phyloP scores from a whole-genome alignment of 2,797 vertebrate species.

The Parauchenoglanis ngamensis region DNA sequence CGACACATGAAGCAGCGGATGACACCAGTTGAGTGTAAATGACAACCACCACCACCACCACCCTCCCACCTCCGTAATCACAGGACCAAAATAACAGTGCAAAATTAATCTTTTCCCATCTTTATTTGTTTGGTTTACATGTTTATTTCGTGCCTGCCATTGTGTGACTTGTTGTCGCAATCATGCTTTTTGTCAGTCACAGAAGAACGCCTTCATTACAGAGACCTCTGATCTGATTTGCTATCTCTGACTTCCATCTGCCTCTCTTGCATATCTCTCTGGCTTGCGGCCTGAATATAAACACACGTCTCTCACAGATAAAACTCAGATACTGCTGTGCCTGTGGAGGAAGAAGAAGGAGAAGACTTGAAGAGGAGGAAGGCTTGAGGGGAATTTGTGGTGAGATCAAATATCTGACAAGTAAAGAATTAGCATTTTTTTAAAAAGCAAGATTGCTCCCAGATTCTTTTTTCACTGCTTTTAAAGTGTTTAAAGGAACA shows the following conservation, averaged over 20 bases:
- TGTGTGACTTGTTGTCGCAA: slow-evolving; percentile 77
- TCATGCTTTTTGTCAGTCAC: slow-evolving; percentile 81
- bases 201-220: slow-evolving; percentile 72
- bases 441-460: slow-evolving; percentile 1
- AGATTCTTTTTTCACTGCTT: slow-evolving; percentile 59
- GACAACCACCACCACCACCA: slow-evolving; percentile 68
- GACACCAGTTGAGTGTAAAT: slow-evolving; percentile 82
- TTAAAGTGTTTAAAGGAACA: slow-evolving; percentile 65
- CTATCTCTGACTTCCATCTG: slow-evolving; percentile 85
- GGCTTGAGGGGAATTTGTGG: slow-evolving; percentile 59
- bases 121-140: slow-evolving; percentile 71
- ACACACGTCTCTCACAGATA: slow-evolving; percentile 62
- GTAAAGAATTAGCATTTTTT: slow-evolving; percentile 75
- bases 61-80: slow-evolving; percentile 60
- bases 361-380: slow-evolving; percentile 47
- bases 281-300: slow-evolving; percentile 80
- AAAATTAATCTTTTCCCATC: slow-evolving; percentile 66
- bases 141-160: slow-evolving; percentile 80
- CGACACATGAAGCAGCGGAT: slow-evolving; percentile 76
- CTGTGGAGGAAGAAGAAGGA: slow-evolving; percentile 63
- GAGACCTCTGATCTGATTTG: slow-evolving; percentile 78
- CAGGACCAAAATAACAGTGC: slow-evolving; percentile 78
- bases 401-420: slow-evolving; percentile 81
- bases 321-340: slow-evolving; percentile 71
- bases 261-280: slow-evolving; percentile 76